Evolutionary conservation across 2,888 invertebrate genomes (phyloP).

Genomic region (Habroteleia sp.): DNA sequence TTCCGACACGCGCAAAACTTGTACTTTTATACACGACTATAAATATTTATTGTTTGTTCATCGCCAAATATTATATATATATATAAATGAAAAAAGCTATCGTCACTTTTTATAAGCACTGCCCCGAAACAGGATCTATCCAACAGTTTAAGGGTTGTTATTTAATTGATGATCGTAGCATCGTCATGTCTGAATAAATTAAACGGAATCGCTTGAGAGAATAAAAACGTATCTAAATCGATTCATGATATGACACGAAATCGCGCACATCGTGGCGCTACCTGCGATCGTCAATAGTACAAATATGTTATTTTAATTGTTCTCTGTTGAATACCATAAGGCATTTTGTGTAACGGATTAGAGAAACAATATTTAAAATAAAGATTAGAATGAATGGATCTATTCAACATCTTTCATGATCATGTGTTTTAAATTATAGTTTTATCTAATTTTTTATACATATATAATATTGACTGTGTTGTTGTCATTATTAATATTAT

Average conservation of each 20-base stretch:
- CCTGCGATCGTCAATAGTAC: constrained; percentile 57
- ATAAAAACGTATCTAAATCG: too few species aligned
- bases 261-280: constrained; percentile 11
- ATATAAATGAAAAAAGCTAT: constrained; percentile 30
- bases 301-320: constrained; percentile 53
- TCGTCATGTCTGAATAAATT: constrained; percentile 9
- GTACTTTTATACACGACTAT: constrained; percentile 63
- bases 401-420: constrained; percentile 49
- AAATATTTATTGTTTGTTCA: constrained; percentile 61
- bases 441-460: too few species aligned
- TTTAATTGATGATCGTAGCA: constrained; percentile 44
- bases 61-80: constrained; percentile 56
- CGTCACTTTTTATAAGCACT: constrained; percentile 53
- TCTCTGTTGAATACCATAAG: constrained; percentile 51
- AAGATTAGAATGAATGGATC: constrained; percentile 51
- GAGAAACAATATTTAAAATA: constrained; percentile 47
- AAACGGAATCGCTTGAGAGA: too few species aligned
- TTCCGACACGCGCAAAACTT: constrained; percentile 61
- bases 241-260: too few species aligned
- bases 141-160: constrained; percentile 31
- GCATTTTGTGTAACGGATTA: constrained; percentile 48
- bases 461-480: constrained; percentile 20
- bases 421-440: constrained; percentile 16
- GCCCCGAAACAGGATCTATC: constrained; percentile 59
- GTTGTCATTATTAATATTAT: constrained; percentile 8